These are phyloP conservation scores for Anhinga anhinga DNA, from an alignment of 2,113 vertebrate genomes.

Conservation along the genomic window DNA sequence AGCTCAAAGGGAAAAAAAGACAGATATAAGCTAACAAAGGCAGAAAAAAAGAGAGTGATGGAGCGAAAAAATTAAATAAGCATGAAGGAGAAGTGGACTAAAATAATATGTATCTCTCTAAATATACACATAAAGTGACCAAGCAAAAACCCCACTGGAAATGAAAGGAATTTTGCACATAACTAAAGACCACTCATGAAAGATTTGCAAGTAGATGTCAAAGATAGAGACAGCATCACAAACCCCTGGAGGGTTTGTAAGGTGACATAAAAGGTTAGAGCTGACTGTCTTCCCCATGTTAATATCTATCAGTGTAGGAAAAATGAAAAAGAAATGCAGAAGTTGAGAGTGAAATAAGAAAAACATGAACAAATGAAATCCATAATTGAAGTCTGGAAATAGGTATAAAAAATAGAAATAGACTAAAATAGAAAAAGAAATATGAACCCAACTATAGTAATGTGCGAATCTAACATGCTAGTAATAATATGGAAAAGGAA, in stretches of 20 bases:
- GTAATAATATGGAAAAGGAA: background rate
- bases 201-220: background rate
- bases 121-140: background rate
- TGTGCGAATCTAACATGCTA: background rate
- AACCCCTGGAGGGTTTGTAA: background rate
- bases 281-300: background rate
- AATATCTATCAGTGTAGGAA: background rate
- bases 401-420: background rate
- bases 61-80: rapidly evolving
- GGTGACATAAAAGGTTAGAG: background rate
- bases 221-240: background rate
- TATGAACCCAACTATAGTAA: background rate
- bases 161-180: background rate
- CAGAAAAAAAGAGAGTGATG: rapidly evolving
- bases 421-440: background rate
- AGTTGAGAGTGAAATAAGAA: background rate
- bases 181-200: background rate
- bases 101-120: background rate
- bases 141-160: background rate
- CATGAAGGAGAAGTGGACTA: background rate
- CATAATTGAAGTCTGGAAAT: background rate
- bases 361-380: background rate
- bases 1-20: background rate
- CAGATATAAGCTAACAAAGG: background rate
- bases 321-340: background rate